A percentile compares a stretch with the other conserved stretches of the same genome.
Evolutionary conservation across 2,113 vertebrate species (phyloP).

Genomic region (Zosterops pallidus): DNA sequence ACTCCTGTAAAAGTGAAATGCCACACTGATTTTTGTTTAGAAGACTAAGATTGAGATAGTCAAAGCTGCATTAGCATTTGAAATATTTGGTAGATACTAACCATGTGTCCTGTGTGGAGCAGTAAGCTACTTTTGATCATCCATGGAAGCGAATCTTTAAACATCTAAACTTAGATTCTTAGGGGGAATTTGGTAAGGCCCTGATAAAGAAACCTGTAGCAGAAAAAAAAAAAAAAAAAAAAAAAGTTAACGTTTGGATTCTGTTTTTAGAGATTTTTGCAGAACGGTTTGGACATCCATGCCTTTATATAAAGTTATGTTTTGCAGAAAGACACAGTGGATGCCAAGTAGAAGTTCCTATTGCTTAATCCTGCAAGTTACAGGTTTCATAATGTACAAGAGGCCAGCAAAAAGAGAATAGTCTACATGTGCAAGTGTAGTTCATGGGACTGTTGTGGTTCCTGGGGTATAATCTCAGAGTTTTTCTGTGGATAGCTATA

Average conservation of each 20-base stretch:
- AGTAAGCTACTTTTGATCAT: neutral
- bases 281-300: neutral
- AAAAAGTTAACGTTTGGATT: neutral
- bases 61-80: neutral
- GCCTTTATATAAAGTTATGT: rapidly evolving
- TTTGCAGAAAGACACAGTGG: neutral
- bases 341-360: neutral
- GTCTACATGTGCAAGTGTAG: no score
- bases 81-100: neutral
- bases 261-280: neutral
- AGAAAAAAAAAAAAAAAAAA: neutral
- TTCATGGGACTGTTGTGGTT: neutral
- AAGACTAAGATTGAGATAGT: neutral
- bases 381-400: rapidly evolving
- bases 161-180: no score
- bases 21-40: neutral
- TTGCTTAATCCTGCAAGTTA: neutral
- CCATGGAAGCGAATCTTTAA: neutral
- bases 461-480: no score
- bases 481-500: neutral
- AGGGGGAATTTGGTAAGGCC: neutral
- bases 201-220: neutral
- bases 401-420: neutral
- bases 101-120: neutral
- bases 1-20: neutral